Base-by-base conservation (phyloP, 2,888 invertebrate genomes). In the Poecilobothrus nobilitatus region DNA sequence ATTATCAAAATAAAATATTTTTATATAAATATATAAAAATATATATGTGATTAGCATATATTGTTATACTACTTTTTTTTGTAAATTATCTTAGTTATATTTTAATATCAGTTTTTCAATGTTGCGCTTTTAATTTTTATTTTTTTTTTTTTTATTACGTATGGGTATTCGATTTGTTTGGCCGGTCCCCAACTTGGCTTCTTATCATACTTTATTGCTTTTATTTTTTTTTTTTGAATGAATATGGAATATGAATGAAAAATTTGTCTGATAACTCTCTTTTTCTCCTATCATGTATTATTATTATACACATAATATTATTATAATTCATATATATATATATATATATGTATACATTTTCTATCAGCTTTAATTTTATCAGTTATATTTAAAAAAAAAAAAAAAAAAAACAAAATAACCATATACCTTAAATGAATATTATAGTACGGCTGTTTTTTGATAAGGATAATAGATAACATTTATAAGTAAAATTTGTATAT, bases 371-470 rank as follows among this genome's bases (percentile, higher is more conserved):
- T 41, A 41, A 41, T 41, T 41, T 41, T 41, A 41, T 41, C 41
- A 41, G 41, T 41, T 41, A 41, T 41, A 41, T 41, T 9, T 41
- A 8, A 41, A 15, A 12, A 41, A 12, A 41, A 41, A 12, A 41
- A 12, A 8, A 8, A 41, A 41, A 41, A 12, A 27, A 27, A 27
- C 2, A 27, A 27, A 27, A 27, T 27, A 27, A 53, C 2, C 37
- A 37, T 53, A 41, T 53, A 53, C 53, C 53, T 53, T 53, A 53
- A 53, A 53, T 53, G 53, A 53, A 53, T 53, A 53, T 53, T 53
- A 53, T 53, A 18, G 9, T 2, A 1, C 1, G 37, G 12, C 9
- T 53, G 53, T 18, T 9, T 53, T 53, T 53, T 53, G 53, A 53
- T 53, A 53, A 53, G 53, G 53, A 53, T 53, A 53, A 53, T 53